phyloP scores from a whole-genome alignment of 2,113 vertebrate species.

The Phycodurus eques region DNA sequence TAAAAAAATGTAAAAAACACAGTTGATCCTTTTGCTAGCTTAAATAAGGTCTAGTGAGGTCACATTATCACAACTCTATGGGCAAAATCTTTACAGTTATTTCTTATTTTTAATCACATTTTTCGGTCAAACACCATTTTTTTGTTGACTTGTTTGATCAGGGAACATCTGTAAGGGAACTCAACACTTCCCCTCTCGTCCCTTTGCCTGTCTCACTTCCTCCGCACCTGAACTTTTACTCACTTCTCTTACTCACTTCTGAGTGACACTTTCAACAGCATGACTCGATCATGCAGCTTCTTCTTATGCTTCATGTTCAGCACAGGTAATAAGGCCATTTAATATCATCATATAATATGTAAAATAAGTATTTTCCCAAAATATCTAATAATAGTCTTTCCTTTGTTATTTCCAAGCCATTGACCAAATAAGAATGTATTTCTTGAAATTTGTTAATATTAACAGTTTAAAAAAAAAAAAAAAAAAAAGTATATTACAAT shows the following conservation, averaged over 20 bases:
- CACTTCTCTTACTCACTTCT: background rate
- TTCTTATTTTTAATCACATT: background rate
- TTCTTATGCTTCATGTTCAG: background rate
- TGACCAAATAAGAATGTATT: too few relatives aligned
- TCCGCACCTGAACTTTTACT: constrained; percentile 22
- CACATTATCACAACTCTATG: too few relatives aligned
- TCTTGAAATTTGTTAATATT: too few relatives aligned
- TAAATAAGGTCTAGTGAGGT: too few relatives aligned
- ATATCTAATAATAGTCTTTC: too few relatives aligned
- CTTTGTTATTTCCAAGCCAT: too few relatives aligned
- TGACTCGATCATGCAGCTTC: background rate
- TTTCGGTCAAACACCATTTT: background rate
- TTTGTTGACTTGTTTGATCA: background rate
- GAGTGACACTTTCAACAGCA: background rate
- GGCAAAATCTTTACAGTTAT: too few relatives aligned
- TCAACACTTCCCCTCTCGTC: constrained; percentile 35
- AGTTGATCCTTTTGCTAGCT: too few relatives aligned
- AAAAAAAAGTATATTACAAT: too few relatives aligned
- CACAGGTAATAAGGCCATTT: constrained; percentile 14
- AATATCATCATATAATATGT: background rate
- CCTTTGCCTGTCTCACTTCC: constrained; percentile 36
- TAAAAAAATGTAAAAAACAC: too few relatives aligned
- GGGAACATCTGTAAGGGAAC: constrained; percentile 30
- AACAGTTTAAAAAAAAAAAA: too few relatives aligned
- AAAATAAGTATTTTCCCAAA: too few relatives aligned